Base-by-base conservation (phyloP, 2,888 invertebrate genomes). In the Leptogaster cylindrica region DNA sequence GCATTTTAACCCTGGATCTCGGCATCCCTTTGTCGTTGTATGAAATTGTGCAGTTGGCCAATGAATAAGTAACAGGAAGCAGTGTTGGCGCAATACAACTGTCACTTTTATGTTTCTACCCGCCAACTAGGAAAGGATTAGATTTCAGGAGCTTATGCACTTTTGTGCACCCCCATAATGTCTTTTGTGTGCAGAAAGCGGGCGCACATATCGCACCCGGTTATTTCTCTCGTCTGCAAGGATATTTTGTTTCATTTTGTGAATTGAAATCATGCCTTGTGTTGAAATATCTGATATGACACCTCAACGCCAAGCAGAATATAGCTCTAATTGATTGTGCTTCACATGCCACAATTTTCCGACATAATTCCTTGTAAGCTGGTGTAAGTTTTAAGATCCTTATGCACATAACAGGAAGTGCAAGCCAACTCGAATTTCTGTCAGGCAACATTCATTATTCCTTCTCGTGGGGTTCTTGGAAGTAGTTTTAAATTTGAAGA, bases 211-310 rank as follows among this genome's bases (percentile, higher is more conserved):
- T n/a, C n/a, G 18, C 8, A 12, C 28, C 2, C 33, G 14, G 36
- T 20, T 20, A 12, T 18, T 31, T 18, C 28, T n/a, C 36, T n/a
- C n/a, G n/a, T n/a, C n/a, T 16, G 36, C 6, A 55, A 36, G 36
- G 36, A 36, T 55, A 55, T 55, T 36, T n/a, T 55, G 36, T 55
- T 55, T 55, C 55, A 55, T 55, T 28, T 55, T 36, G 33, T 33
- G 55, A 55, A 55, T 33, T 55, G 55, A 33, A 55, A 55, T 55
- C 55, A 36, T 33, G 55, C 33, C n/a, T 55, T 2, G 20, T 31
- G 33, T 12, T 55, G 55, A 55, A 36, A 55, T 55, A 55, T 55
- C 36, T 55, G 55, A 55, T 55, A 55, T 55, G 55, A 55, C 55
- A 33, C 36, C 31, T 55, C 55, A 36, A 23, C 55, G 20, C 55